A percentile compares a stretch with the other conserved stretches of the same genome.
These are phyloP conservation scores for Eulemur albifrons DNA, from an alignment of 2,797 vertebrate species.

Conservation along the genomic window DNA sequence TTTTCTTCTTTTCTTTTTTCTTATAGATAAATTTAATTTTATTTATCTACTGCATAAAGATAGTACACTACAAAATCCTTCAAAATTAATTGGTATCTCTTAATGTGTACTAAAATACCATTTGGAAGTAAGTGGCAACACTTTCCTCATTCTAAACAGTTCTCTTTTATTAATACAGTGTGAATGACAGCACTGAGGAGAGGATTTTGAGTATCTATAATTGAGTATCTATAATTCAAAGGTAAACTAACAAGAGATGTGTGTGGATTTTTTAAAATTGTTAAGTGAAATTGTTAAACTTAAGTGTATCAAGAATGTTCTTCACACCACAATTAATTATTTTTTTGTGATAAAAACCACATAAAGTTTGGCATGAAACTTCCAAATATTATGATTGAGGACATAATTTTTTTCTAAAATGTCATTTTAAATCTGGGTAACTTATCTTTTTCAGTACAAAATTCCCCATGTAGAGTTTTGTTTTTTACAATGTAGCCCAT, in stretches of 20 bases:
- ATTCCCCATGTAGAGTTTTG: background rate
- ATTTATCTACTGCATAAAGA: slow-evolving; percentile 78
- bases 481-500: background rate
- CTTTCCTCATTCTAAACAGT: slow-evolving; percentile 50
- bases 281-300: background rate
- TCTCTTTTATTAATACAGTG: slow-evolving; percentile 66
- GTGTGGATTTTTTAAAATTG: background rate
- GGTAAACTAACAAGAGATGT: slow-evolving; percentile 63
- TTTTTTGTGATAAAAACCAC: background rate
- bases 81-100: slow-evolving; percentile 74
- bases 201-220: slow-evolving; percentile 67
- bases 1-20: slow-evolving; percentile 62
- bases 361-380: background rate
- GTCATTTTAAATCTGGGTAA: background rate
- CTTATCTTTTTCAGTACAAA: background rate
- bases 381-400: slow-evolving; percentile 44
- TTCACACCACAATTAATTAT: slow-evolving; percentile 1
- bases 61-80: slow-evolving; percentile 71
- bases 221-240: slow-evolving; percentile 70
- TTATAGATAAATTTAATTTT: slow-evolving; percentile 78
- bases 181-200: slow-evolving; percentile 66
- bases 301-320: background rate
- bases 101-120: slow-evolving; percentile 63
- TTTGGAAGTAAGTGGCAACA: slow-evolving; percentile 74
- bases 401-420: slow-evolving; percentile 42